Conservation (phyloP, 2,888 invertebrate genomes). For the Pseudococcus jackbeardsleyi region DNA sequence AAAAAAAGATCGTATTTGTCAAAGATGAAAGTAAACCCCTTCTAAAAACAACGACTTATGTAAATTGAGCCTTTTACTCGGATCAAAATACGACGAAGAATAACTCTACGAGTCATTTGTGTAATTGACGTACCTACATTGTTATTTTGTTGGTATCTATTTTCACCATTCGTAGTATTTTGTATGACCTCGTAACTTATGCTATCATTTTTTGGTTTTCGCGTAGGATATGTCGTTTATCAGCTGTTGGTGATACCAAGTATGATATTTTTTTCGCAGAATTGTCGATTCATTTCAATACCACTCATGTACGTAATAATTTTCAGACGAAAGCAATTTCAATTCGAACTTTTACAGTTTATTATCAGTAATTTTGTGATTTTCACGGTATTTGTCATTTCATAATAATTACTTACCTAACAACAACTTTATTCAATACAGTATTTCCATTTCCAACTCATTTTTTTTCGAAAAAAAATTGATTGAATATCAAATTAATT, state of each 20-base stretch:
- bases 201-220: neutral
- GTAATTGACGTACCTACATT: neutral
- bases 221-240: neutral
- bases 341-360: neutral
- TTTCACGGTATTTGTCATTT: no score
- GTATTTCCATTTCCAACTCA: neutral
- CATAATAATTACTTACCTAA: no score
- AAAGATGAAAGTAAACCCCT: neutral
- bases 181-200: neutral
- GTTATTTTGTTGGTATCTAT: neutral
- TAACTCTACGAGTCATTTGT: neutral
- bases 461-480: neutral
- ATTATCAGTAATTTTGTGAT: neutral
- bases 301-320: neutral
- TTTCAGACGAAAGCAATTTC: neutral
- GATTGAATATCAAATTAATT: neutral
- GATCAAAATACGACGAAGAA: neutral
- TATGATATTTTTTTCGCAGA: neutral
- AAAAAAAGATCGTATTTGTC: no score
- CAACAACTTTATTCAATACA: no score
- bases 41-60: neutral
- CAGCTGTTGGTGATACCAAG: slow-evolving; percentile 2
- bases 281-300: neutral
- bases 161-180: neutral
- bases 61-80: neutral